Base-by-base conservation (phyloP, 92 coral and sea anemone genomes). In the Plumapathes pennacea region DNA sequence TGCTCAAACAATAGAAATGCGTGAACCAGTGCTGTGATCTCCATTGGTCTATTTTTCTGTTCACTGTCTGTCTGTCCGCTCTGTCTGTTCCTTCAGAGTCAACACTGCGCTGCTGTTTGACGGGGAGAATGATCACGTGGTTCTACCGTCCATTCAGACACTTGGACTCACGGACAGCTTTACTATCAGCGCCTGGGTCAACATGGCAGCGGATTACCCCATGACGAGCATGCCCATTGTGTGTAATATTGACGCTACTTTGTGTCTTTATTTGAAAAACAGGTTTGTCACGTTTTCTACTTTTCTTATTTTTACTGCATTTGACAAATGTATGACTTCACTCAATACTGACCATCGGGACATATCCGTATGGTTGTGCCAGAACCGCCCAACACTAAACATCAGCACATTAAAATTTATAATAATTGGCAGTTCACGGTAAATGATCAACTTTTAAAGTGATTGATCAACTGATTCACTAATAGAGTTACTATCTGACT, bases 131-230 rank as follows among this genome's bases (percentile, higher is more conserved):
- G 97, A 90, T 64, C 76, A 86, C 44, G 97, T 88, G 11, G 32
- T 29, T 3, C 76, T 91, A 24, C 97, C 97, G 5, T 73, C 96
- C 15, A 70, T 88, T 37, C 71, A 76, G 29, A 48, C 30, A 5
- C 74, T 91, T 10, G 86, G 88, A 19, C 76, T 91, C 18, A 69
- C 83, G 11, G 83, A 88, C 70, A 91, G 97, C 56, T 88, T 91
- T 55, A 91, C 96, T 36, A 71, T 91, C 72, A 88, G 96, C 38
- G 38, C 92, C 9, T 91, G 97, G 97, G 85, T 91, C 5, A 76
- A 82, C 84, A 84, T 91, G 92, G 76, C 89, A 31, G 38, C 82
- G 21, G 40, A 52, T 50, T 88, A 91, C 54, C 84, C 86, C 20
- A 18, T 28, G 11, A 45, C 72, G 36, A 71, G 49, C 34, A 90